A percentile compares a stretch with the other conserved stretches of the same genome.
Conservation (phyloP, 2,113 vertebrate species). For the Clarias macrocephalus region DNA sequence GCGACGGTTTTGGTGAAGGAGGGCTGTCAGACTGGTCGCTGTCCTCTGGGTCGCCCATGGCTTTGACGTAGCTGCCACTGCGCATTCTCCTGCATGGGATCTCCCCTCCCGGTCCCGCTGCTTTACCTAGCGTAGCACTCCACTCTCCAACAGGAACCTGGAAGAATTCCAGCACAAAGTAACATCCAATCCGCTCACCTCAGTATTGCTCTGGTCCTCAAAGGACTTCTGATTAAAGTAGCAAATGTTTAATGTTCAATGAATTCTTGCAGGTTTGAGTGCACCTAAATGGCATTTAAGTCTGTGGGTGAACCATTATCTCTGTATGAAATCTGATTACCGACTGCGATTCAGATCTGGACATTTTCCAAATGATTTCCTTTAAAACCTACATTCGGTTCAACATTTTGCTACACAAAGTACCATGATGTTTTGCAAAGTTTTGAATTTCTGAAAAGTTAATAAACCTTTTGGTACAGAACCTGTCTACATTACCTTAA, state of each 20-base stretch:
- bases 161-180: neutral
- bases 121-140: conserved; percentile 84
- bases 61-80: conserved; percentile 98
- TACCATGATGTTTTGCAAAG: neutral
- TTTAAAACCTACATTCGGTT: neutral
- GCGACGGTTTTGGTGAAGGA: conserved; percentile 96
- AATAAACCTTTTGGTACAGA: neutral
- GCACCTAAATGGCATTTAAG: neutral
- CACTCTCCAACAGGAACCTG: conserved; percentile 78
- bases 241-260: neutral
- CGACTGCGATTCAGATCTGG: neutral
- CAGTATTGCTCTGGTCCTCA: neutral
- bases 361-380: conserved; percentile 10
- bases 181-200: neutral
- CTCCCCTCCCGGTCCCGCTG: conserved; percentile 68
- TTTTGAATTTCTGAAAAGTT: neutral
- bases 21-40: conserved; percentile 95
- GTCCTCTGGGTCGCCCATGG: conserved; percentile 95
- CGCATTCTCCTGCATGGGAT: conserved; percentile 98
- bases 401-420: neutral
- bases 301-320: neutral
- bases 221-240: neutral
- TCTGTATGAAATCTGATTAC: neutral
- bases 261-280: neutral
- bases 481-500: neutral